Base-by-base conservation (phyloP, 2,113 vertebrate species). In the Prionailurus bengalensis region DNA sequence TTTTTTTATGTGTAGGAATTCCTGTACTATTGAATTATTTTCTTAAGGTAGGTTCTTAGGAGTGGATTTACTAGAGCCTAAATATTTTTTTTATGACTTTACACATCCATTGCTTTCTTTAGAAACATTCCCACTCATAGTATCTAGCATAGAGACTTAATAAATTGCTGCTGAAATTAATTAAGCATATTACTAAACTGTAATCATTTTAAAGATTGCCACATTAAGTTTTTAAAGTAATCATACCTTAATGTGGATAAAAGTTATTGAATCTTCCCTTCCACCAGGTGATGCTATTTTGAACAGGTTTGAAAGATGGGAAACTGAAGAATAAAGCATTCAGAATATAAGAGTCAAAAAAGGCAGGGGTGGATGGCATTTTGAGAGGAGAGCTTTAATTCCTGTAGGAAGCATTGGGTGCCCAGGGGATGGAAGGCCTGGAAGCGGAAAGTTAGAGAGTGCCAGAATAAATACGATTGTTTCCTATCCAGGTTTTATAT, bases 141-240 rank as follows among this genome's bases (percentile, higher is more conserved):
- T 94, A 87, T 74, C 31, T 87, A 55, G 23, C 48, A 76, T 39
- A 39, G 27, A 93, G 13, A 89, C 12, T 83, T 89, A 80, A 78
- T 66, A 89, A 93, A 45, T 83, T 33, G 14, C 48, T 97, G 36
- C 23, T 96, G 45, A 82, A 51, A 96, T 94, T 87, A 87, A 90
- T 84, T 91, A 85, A 91, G 31, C 33, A 81, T 29, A 31, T 15
- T 58, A 2, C 66, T 74, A 84, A 94, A 65, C 48, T 73, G 8
- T 16, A 45, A 31, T 81, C 76, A 96, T 63, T 84, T 17, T 76
- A 86, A 63, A 70, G 9, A 7, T 82, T 86, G 15, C 10, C 61
- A 7, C 16, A 39, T 80, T 74, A 80, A 53, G 13, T 48, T 93
- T 94, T 96, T 84, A 65, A 85, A 51, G n/a, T 81, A 85, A 78